Evolutionary conservation across 2,797 vertebrate species (phyloP), one percentile per base, ranked within the genome.

Genomic region (Paguma larvata): DNA sequence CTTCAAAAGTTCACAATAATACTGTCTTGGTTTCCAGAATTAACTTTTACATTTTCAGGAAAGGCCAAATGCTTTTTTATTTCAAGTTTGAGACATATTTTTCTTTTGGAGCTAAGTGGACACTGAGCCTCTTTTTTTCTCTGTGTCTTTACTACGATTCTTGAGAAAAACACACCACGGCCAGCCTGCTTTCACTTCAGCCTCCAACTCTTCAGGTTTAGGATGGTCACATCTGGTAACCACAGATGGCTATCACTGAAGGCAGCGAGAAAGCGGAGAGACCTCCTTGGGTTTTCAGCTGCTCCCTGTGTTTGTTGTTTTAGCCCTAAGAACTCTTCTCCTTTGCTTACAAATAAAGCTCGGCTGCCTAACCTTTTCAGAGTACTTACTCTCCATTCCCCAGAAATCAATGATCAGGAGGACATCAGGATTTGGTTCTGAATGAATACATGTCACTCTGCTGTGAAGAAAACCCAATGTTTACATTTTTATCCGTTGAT

Each of bases 401-500:
- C n/a, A 70, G 75, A 97, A 94, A 97, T 92, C 94, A 79, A 63
- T 97, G 73, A 95, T 80, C 63, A 19, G 41, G 38, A 82, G 51
- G 38, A 73, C 82, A 25, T 95, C 7, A 90, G 94, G 94, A 16
- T 97, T 98, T 97, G 88, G 48, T 95, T 94, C 75, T 67, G 77
- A 98, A 90, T 80, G 89, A 98, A 82, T 62, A 78, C 19, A 67
- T 97, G 97, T 95, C 96, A 98, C 80, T 98, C 95, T 93, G 34
- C 94, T 97, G 96, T 41, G 96, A 96, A 97, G 98, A 85, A 98
- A 98, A 97, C 96, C 67, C 51, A 97, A 96, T 98, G 98, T 98
- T 99, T 98, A 98, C 98, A 96, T 98, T 98, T 98, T 98, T 98
- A 98, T 98, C 96, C 97, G 98, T 96, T 99, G 98, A 98, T 99